Base-by-base conservation (phyloP, 2,888 invertebrate genomes). In the Syritta pipiens region DNA sequence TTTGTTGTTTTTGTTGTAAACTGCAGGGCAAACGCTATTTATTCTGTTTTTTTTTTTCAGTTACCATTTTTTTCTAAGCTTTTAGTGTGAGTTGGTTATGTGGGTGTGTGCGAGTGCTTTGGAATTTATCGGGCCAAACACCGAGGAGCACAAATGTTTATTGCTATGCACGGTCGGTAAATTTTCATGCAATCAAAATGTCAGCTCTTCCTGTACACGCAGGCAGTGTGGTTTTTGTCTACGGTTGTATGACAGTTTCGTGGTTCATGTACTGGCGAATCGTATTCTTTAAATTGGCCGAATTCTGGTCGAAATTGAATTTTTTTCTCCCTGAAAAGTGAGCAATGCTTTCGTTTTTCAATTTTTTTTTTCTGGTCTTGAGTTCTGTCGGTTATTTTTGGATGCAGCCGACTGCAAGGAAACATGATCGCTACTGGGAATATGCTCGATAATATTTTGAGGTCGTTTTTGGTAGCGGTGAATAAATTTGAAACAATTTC, bases 191-290 rank as follows among this genome's bases (percentile, higher is more conserved):
- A 1, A 28, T 49, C 42, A 42, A 53, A 63, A n/a, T 51, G n/a
- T 63, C 20, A 30, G 30, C 42, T 32, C 17, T 32, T 22, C 17
- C 9, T 65, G 65, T 65, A 65, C 53, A 22, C 42, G 1, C 17
- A 17, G 28, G 1, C 22, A 1, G 28, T 24, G 14, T 4, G 67
- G 67, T 67, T 67, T 10, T 9, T 48, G 67, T 40, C 35, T n/a
- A 17, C 7, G 67, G 10, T 67, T 37, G 55, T 65, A 65, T 57
- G 4, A 4, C 48, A 46, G 57, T 37, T 48, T 57, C 6, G 3
- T 32, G 44, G 67, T 62, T 37, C 1, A 5, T 4, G 10, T 2
- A 22, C 14, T 24, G 22, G n/a, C 4, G 22, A 17, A 9, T 17
- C 17, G 37, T n/a, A 17, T 2, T 37, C 17, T 37, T n/a, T n/a